phyloP scores from a whole-genome alignment of 2,113 vertebrate species.

The Clinocottus analis region DNA sequence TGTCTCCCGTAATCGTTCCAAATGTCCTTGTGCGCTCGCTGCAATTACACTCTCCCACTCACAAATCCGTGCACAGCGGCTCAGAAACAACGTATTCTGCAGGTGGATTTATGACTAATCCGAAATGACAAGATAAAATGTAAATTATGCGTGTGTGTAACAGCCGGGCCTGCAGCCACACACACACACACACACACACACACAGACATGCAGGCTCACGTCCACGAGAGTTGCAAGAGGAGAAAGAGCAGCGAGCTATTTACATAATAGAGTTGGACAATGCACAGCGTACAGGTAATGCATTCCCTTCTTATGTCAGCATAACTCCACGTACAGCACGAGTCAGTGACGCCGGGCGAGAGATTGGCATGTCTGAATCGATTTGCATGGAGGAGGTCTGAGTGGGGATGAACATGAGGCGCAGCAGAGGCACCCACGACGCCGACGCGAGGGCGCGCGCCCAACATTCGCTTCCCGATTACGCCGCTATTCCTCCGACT shows the following conservation, averaged over 20 bases:
- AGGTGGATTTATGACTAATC: conserved; percentile 60
- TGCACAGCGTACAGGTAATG: conserved; percentile 56
- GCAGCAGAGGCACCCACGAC: neutral
- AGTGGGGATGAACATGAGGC: conserved; percentile 17
- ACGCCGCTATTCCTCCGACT: neutral
- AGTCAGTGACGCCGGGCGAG: conserved; percentile 29
- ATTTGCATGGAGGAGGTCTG: conserved; percentile 27
- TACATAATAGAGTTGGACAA: conserved; percentile 70
- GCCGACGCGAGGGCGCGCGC: neutral
- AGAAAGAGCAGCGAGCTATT: conserved; percentile 43
- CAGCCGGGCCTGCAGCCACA: conserved; percentile 5
- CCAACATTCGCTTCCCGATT: neutral
- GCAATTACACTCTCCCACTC: conserved; percentile 14
- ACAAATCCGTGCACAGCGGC: conserved; percentile 12
- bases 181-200: neutral
- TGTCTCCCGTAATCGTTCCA: conserved; percentile 41
- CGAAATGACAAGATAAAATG: conserved; percentile 65
- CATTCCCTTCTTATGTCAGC: conserved; percentile 59
- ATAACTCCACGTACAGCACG: conserved; percentile 36
- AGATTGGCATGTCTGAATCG: conserved; percentile 55
- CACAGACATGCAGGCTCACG: neutral
- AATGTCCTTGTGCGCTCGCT: conserved; percentile 57
- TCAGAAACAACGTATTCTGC: conserved; percentile 36
- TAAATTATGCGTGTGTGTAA: conserved; percentile 34
- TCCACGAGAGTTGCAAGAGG: conserved; percentile 13